Conservation (phyloP, 2,888 invertebrate species). For the Pyrochroa serraticornis region DNA sequence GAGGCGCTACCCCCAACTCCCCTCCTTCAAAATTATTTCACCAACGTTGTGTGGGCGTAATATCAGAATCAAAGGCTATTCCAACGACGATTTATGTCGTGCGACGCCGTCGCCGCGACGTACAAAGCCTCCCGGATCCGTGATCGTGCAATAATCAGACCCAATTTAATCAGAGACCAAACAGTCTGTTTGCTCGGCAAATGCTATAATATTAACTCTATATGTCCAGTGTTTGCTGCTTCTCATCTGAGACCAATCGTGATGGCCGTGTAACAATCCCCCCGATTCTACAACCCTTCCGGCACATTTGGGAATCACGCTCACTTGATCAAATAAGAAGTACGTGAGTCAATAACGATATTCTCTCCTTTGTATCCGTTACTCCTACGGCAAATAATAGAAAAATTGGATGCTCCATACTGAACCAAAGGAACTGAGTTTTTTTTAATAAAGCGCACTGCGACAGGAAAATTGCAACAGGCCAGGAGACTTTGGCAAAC, state of each 20-base stretch:
- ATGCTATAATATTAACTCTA: slow-evolving; percentile 51
- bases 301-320: slow-evolving; percentile 43
- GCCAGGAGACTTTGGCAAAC: too few relatives aligned
- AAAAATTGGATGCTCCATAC: slow-evolving; percentile 21
- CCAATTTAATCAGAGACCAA: slow-evolving; percentile 51
- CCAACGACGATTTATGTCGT: slow-evolving; percentile 26
- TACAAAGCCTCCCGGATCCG: slow-evolving; percentile 38
- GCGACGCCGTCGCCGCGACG: slow-evolving; percentile 15
- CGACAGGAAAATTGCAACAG: too few relatives aligned
- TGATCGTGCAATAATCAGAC: slow-evolving; percentile 49
- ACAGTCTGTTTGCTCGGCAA: slow-evolving; percentile 48
- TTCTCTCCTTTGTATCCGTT: slow-evolving; percentile 35
- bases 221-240: slow-evolving; percentile 49
- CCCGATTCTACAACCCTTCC: slow-evolving; percentile 37
- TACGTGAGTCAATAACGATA: slow-evolving; percentile 46
- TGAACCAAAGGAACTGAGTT: too few relatives aligned
- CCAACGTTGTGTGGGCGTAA: slow-evolving; percentile 12
- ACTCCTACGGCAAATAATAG: slow-evolving; percentile 33
- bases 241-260: slow-evolving; percentile 50
- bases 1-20: slow-evolving; percentile 1
- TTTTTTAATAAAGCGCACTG: too few relatives aligned
- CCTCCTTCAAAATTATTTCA: slow-evolving; percentile 26
- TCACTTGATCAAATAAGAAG: slow-evolving; percentile 47
- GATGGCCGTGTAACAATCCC: slow-evolving; percentile 32
- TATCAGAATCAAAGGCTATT: slow-evolving; percentile 26